Conservation (phyloP, 2,113 vertebrate genomes). For the Anolis carolinensis region DNA sequence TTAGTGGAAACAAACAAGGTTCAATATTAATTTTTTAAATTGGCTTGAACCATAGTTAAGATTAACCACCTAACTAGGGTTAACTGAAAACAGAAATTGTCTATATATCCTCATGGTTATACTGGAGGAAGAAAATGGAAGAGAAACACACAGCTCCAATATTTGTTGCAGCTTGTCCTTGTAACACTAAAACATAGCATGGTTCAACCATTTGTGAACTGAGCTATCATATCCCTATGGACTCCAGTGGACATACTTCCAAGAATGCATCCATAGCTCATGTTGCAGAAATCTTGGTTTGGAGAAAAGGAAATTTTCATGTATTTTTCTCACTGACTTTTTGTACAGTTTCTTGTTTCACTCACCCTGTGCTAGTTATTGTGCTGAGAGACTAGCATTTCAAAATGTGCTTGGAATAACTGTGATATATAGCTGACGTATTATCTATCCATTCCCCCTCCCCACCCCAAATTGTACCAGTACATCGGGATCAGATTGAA, state of each 20-base stretch:
- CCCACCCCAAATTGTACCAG: constrained; percentile 52
- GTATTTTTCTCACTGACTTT: constrained; percentile 48
- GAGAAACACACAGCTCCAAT: background rate
- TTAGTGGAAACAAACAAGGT: background rate
- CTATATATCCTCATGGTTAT: background rate
- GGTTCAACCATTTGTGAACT: background rate
- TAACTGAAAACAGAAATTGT: background rate
- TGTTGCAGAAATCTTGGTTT: constrained; percentile 46
- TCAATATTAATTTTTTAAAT: background rate
- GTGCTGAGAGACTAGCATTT: constrained; percentile 24
- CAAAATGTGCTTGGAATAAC: constrained; percentile 27
- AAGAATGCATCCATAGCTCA: too few species aligned
- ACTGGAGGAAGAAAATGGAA: background rate
- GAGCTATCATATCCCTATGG: background rate
- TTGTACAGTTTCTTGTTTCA: constrained; percentile 26
- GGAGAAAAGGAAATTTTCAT: constrained; percentile 50
- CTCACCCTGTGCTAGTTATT: constrained; percentile 29
- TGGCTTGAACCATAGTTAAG: background rate
- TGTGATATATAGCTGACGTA: constrained; percentile 45
- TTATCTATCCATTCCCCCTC: constrained; percentile 38
- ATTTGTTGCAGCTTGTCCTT: background rate
- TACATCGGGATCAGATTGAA: constrained; percentile 46
- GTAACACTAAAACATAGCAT: background rate
- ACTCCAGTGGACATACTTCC: background rate
- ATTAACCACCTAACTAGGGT: background rate